phyloP scores from a whole-genome alignment of 2,113 vertebrate genomes.

The Grantiella picta region DNA sequence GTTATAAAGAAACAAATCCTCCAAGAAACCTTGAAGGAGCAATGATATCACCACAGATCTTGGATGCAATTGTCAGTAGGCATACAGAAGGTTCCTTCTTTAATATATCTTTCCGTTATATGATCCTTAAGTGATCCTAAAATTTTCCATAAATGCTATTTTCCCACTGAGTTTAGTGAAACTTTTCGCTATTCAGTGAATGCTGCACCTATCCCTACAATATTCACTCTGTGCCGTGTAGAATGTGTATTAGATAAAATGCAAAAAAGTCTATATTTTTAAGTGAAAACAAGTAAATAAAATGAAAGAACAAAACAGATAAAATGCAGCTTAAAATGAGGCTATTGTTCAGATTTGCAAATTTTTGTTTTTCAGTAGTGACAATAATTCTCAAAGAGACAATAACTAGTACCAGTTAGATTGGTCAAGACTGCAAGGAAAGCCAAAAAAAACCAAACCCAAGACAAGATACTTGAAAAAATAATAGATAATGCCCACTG shows the following conservation, averaged over 20 bases:
- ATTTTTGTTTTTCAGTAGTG: neutral
- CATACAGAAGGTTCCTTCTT: neutral
- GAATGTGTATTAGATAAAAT: neutral
- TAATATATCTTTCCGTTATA: neutral
- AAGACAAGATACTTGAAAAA: slow-evolving; percentile 1
- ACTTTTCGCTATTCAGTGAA: neutral
- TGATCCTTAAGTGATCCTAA: neutral
- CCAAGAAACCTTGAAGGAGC: neutral
- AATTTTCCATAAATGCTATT: neutral
- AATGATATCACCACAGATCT: neutral
- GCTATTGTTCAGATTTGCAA: neutral
- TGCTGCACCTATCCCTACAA: neutral
- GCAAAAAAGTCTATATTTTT: neutral
- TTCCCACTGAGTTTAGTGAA: neutral
- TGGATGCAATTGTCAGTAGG: neutral
- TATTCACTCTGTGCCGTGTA: neutral
- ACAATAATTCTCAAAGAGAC: neutral
- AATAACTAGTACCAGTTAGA: slow-evolving; percentile 23
- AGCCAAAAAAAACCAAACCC: neutral
- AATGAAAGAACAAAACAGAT: neutral
- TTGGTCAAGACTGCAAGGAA: neutral
- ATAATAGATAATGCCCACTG: slow-evolving; percentile 7
- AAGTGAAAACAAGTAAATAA: neutral
- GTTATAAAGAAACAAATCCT: neutral
- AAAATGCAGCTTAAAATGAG: neutral